Evolutionary conservation across 2,888 invertebrate species (phyloP).

Genomic region (Pelosia muscerda): DNA sequence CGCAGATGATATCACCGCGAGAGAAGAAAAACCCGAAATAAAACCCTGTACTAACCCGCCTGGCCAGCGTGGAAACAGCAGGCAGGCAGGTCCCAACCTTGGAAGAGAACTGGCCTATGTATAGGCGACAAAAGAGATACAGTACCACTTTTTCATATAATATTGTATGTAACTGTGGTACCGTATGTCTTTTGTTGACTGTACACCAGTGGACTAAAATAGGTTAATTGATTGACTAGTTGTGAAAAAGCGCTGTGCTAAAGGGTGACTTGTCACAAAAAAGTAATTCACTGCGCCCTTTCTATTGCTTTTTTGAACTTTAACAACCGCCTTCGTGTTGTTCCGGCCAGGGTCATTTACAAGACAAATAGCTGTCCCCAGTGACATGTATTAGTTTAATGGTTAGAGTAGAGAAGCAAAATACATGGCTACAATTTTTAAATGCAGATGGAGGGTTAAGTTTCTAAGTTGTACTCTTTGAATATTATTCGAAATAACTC

Average conservation of each 20-base stretch:
- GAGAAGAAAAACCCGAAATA: too few species aligned
- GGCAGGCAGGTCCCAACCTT: too few species aligned
- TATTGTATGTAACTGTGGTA: too few species aligned
- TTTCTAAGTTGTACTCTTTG: background rate
- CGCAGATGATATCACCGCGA: too few species aligned
- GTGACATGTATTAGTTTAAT: slow-evolving; percentile 16
- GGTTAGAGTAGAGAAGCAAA: slow-evolving; percentile 1
- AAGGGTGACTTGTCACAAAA: background rate
- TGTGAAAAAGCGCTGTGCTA: background rate
- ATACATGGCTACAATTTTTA: background rate
- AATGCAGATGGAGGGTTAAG: background rate
- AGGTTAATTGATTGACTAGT: too few species aligned
- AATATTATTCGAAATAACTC: background rate
- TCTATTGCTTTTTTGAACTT: slow-evolving; percentile 8
- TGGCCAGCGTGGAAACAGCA: too few species aligned
- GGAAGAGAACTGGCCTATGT: too few species aligned
- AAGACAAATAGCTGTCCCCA: slow-evolving; percentile 13
- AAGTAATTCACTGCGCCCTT: slow-evolving; percentile 8
- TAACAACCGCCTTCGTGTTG: slow-evolving; percentile 6
- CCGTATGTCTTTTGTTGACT: too few species aligned
- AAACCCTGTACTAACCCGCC: too few species aligned
- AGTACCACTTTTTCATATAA: too few species aligned
- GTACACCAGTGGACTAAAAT: too few species aligned
- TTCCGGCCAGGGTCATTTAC: slow-evolving; percentile 12
- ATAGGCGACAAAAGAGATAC: too few species aligned